Evolutionary conservation across 2,113 vertebrate genomes (phyloP).

Genomic region (Ceyx cyanopectus): DNA sequence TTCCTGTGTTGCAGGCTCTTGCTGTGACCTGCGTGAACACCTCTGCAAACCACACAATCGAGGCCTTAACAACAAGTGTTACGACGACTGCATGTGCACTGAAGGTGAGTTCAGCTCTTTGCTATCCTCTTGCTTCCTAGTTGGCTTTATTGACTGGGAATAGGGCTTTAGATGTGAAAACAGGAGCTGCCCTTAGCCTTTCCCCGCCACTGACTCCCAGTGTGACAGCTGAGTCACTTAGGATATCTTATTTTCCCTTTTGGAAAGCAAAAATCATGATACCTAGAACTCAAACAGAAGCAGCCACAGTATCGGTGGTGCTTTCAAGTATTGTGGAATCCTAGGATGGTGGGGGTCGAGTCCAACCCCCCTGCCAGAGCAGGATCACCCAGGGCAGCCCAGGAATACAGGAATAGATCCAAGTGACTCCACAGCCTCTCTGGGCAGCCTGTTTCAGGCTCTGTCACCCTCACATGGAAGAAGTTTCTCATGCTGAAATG

Average conservation of each 20-base stretch:
- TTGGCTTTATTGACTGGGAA: fast-evolving
- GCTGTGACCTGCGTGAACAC: conserved; percentile 92
- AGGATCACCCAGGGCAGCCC: no score
- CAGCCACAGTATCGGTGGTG: neutral
- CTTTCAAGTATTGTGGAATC: neutral
- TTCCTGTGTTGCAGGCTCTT: conserved; percentile 82
- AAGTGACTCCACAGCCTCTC: no score
- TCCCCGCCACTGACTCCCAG: neutral
- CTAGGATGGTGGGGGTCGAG: no score
- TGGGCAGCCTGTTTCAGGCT: no score
- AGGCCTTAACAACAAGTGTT: conserved; percentile 98
- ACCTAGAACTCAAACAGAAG: neutral
- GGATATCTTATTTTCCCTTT: neutral
- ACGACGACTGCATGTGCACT: conserved; percentile 96
- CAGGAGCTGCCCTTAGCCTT: neutral
- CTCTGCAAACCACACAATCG: conserved; percentile 92
- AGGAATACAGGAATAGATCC: no score
- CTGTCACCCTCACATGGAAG: no score
- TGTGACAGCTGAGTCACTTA: neutral
- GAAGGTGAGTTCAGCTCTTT: conserved; percentile 84
- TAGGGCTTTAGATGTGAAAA: neutral
- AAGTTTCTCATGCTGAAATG: no score
- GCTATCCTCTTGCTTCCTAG: neutral
- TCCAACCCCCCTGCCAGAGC: no score
- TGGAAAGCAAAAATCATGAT: neutral